Evolutionary conservation across 2,113 vertebrate species (phyloP).

Genomic region (Cyprinodon variegatus): DNA sequence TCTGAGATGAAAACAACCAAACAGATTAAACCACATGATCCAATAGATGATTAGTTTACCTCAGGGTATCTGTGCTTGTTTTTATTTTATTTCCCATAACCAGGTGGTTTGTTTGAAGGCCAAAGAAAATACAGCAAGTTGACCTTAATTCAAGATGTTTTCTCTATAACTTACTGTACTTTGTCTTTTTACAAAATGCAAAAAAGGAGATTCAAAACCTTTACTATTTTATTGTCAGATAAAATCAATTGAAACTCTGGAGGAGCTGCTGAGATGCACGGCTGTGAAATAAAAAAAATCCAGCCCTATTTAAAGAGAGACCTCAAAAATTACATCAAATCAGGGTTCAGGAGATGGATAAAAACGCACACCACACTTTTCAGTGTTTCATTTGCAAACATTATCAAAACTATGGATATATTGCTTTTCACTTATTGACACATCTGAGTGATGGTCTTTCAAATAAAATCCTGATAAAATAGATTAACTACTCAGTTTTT

Average conservation of each 20-base stretch:
- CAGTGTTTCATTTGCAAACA: not conserved
- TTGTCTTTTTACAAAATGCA: not conserved
- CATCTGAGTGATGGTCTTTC: not conserved
- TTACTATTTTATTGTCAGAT: not conserved
- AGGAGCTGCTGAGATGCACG: not conserved
- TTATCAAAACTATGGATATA: not conserved
- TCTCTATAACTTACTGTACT: not conserved
- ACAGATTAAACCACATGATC: not conserved
- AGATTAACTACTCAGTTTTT: not conserved
- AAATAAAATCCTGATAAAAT: not conserved
- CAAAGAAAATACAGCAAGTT: not conserved
- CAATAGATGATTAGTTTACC: not conserved
- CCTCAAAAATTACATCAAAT: too few relatives aligned
- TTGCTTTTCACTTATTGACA: not conserved
- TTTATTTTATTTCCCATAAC: not conserved
- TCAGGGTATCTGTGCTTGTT: not conserved
- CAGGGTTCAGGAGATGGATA: not conserved
- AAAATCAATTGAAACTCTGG: not conserved
- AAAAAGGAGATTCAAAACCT: not conserved
- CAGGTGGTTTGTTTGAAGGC: not conserved
- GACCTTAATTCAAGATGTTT: not conserved
- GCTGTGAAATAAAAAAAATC: not conserved
- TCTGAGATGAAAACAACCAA: not conserved
- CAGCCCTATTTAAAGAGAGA: too few relatives aligned
- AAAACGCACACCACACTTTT: not conserved